phyloP scores from a whole-genome alignment of 1,140 invertebrate species.

The Anadara kagoshimensis region DNA sequence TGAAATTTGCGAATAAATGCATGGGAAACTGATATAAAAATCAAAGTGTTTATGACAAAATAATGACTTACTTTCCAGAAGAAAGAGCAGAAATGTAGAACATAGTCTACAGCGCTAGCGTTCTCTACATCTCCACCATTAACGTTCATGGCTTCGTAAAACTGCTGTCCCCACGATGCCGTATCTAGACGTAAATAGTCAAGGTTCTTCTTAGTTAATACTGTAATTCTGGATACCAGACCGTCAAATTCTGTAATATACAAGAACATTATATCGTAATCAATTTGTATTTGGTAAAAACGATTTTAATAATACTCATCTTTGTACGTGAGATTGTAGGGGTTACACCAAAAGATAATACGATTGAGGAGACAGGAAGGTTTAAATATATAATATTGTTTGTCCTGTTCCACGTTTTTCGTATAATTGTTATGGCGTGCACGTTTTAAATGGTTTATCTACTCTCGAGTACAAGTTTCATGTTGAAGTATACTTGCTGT shows the following conservation, averaged over 20 bases:
- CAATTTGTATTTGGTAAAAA: too few relatives aligned
- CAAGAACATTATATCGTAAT: background rate
- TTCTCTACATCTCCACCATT: slow-evolving; percentile 81
- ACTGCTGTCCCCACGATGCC: slow-evolving; percentile 78
- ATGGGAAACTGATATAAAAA: background rate
- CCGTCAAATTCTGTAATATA: slow-evolving; percentile 77
- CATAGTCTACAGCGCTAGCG: slow-evolving; percentile 77
- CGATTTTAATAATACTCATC: background rate
- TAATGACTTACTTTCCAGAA: slow-evolving; percentile 70
- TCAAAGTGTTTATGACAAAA: background rate
- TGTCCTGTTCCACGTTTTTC: too few relatives aligned
- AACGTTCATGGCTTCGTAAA: slow-evolving; percentile 79
- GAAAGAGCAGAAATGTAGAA: slow-evolving; percentile 74
- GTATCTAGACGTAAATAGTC: slow-evolving; percentile 78
- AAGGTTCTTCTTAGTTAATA: slow-evolving; percentile 78
- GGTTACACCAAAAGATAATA: too few relatives aligned
- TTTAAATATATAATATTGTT: too few relatives aligned
- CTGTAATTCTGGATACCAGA: slow-evolving; percentile 78
- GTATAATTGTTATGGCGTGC: too few relatives aligned
- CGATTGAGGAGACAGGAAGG: too few relatives aligned
- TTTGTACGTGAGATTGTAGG: too few relatives aligned
- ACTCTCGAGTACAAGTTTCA: too few relatives aligned
- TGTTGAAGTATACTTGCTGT: too few relatives aligned
- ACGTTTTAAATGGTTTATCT: too few relatives aligned
- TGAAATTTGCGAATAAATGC: too few relatives aligned